Evolutionary conservation across 2,888 invertebrate species (phyloP).

Genomic region (Pachliopta kotzebuea): DNA sequence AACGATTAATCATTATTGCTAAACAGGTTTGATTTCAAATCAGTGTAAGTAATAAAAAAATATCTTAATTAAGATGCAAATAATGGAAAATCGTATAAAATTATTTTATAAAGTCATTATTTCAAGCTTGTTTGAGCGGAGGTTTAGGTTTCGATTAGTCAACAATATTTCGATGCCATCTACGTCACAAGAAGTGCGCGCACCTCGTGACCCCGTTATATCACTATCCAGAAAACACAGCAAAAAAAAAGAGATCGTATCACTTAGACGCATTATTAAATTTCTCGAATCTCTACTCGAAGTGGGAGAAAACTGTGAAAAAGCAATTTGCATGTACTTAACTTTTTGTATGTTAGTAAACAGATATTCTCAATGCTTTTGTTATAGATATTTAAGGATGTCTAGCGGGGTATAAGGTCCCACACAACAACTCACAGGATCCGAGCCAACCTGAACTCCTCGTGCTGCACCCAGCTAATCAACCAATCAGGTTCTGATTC

Average conservation of each 20-base stretch:
- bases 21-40: no score
- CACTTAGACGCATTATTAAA: slow-evolving; percentile 4
- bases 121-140: not conserved
- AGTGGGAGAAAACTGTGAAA: slow-evolving; percentile 3
- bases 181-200: not conserved
- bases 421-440: no score
- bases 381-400: no score
- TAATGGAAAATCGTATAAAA: not conserved
- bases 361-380: no score
- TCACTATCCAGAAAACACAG: not conserved
- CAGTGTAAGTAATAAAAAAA: not conserved
- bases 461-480: no score
- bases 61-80: no score
- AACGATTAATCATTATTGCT: no score
- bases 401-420: no score
- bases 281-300: not conserved
- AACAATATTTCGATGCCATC: not conserved
- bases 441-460: no score
- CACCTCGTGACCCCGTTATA: not conserved
- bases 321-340: not conserved
- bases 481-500: no score
- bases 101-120: not conserved
- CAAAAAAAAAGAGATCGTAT: slow-evolving; percentile 6
- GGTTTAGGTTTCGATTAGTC: not conserved
- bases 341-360: not conserved